Evolutionary conservation across 2,797 vertebrate species (phyloP).

Genomic region (Takifugu rubripes): DNA sequence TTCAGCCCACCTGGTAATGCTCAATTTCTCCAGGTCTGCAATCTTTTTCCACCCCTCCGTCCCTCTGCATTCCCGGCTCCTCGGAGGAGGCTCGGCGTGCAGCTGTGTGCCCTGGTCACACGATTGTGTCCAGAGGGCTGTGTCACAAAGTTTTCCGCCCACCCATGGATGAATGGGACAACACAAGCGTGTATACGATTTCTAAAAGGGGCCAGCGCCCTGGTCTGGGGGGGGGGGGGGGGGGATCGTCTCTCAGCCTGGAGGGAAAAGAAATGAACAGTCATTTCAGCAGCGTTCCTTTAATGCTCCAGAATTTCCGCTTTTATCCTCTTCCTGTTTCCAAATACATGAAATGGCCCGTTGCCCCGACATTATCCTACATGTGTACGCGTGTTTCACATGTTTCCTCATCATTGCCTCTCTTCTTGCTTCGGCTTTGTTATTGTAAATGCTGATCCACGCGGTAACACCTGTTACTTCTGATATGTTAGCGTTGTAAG

Average conservation of each 20-base stretch:
- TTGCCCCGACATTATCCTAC: conserved; percentile 8
- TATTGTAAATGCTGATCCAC: too few relatives aligned
- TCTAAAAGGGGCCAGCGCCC: not conserved
- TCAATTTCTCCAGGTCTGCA: conserved; percentile 32
- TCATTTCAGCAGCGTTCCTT: conserved; percentile 24
- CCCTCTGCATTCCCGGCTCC: conserved; percentile 20
- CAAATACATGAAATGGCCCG: conserved; percentile 6
- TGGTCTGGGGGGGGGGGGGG: not conserved
- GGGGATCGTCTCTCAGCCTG: conserved; percentile 25
- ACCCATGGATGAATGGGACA: conserved; percentile 17
- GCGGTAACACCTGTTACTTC: too few relatives aligned
- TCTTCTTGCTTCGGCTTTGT: too few relatives aligned
- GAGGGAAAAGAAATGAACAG: conserved; percentile 3
- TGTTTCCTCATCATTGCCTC: too few relatives aligned
- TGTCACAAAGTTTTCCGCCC: conserved; percentile 37
- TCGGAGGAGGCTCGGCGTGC: conserved; percentile 24
- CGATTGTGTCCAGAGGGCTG: conserved; percentile 21
- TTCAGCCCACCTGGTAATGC: conserved; percentile 37
- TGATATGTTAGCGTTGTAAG: too few relatives aligned
- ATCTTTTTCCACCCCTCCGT: conserved; percentile 48
- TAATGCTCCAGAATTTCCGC: conserved; percentile 21
- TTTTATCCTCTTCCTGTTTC: conserved; percentile 24
- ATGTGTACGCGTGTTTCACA: not conserved
- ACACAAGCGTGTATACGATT: conserved; percentile 12
- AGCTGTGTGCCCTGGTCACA: conserved; percentile 21